Base-by-base conservation (phyloP, 2,113 vertebrate genomes). In the Pachypanchax playfairii region DNA sequence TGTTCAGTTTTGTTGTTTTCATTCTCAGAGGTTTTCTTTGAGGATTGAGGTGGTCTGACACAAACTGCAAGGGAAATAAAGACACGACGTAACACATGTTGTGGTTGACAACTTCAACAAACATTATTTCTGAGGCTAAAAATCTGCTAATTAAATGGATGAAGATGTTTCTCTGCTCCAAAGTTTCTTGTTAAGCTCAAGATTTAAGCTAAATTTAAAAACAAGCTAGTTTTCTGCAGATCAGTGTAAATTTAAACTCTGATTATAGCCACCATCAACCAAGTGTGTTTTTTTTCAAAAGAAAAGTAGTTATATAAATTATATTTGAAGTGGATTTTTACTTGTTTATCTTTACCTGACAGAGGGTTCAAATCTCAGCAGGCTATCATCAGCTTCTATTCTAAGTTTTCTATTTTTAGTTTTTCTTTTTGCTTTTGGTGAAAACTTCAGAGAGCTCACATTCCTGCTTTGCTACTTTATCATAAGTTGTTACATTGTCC, bases 371-470 rank as follows among this genome's bases (percentile, higher is more conserved):
- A 67, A 77, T 83, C 73, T 61, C 43, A 56, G 15, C 61, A n/a
- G n/a, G n/a, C 57, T 66, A 15, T 5, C 43, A 63, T 79, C 71
- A 10, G 38, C 49, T 51, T 78, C 82, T 88, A 83, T 85, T 84
- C 66, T 79, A 36, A 62, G 75, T 39, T 3, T 49, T 79, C 76
- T 84, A 84, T 88, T 84, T 80, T 38, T 15, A 46, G 74, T 9
- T 41, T 57, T 65, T 67, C 55, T 43, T 49, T 20, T 9, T 9
- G 4, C 50, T 59, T 66, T 63, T 7, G 39, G 39, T 54, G 56
- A 15, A 59, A 65, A 26, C 5, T 29, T 41, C 41, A n/a, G 21
- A 20, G 39, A 56, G 44, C 65, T 75, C 24, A 61, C 51, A 51
- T 6, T 39, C 25, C 57, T 28, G 17, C 33, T 41, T 64, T n/a